Percentiles rank a stretch among this genome's conserved stretches.
Evolutionary conservation across 2,888 invertebrate species (phyloP).

Genomic region (Micoletzkya japonica): DNA sequence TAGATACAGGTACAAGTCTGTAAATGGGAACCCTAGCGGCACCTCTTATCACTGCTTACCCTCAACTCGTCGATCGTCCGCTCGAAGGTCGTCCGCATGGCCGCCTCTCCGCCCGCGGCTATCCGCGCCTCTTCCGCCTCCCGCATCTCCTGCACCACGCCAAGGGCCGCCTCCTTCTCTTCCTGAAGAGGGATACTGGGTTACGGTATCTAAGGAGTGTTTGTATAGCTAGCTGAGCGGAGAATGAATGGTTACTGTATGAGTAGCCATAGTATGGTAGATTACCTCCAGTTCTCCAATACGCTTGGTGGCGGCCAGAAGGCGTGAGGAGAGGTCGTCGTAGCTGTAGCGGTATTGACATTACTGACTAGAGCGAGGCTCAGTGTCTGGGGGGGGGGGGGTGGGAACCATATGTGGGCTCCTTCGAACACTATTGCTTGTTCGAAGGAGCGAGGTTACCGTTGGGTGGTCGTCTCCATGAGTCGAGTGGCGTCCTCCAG

Average conservation of each 20-base stretch:
- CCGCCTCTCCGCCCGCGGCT: slow-evolving; percentile 8
- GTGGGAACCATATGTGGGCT: no score
- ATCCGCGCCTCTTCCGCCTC: slow-evolving; percentile 8
- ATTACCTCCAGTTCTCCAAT: slow-evolving; percentile 34
- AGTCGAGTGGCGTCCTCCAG: slow-evolving; percentile 56
- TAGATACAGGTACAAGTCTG: no score
- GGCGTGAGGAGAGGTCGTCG: slow-evolving; percentile 19
- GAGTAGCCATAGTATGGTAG: neutral
- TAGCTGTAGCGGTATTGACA: slow-evolving; percentile 9
- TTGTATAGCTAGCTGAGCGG: no score
- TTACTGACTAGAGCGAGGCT: neutral
- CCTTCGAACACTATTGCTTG: neutral
- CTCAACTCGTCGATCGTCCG: neutral
- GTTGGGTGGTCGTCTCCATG: slow-evolving; percentile 50
- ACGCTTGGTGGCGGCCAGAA: slow-evolving; percentile 33
- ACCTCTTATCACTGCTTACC: no score
- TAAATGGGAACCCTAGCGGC: no score
- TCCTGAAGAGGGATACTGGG: no score
- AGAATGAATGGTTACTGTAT: neutral
- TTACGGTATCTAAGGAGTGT: no score
- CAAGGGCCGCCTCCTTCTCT: no score
- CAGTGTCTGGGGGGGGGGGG: no score
- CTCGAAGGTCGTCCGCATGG: neutral
- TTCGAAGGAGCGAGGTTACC: slow-evolving; percentile 36
- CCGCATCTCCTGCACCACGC: neutral